phyloP scores from a whole-genome alignment of 2,888 invertebrate species.

The Spatulosminthurus flaviceps region DNA sequence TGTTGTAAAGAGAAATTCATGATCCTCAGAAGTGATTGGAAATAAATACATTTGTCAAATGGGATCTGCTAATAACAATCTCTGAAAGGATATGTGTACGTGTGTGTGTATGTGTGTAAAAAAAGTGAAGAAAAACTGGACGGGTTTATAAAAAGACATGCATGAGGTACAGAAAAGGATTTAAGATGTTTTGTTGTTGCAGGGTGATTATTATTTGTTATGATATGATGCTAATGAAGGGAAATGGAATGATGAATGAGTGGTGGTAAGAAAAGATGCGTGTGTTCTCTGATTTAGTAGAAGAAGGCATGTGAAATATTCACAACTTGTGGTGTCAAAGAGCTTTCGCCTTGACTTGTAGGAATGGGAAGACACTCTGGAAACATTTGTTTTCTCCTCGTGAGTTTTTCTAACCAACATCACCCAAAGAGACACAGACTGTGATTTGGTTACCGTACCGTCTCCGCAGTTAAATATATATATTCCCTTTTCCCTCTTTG shows the following conservation, averaged over 20 bases:
- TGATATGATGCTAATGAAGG: conserved; percentile 21
- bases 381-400: conserved; percentile 30
- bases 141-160: neutral
- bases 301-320: conserved; percentile 47
- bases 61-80: too few relatives aligned
- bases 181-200: neutral
- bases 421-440: conserved; percentile 6
- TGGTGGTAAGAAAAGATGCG: conserved; percentile 42
- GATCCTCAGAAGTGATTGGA: too few relatives aligned
- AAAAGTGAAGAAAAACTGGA: neutral
- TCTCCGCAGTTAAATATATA: conserved; percentile 9
- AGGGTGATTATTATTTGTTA: conserved; percentile 9
- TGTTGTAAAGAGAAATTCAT: too few relatives aligned
- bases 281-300: conserved; percentile 40
- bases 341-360: conserved; percentile 42
- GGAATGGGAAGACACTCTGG: conserved; percentile 34
- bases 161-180: neutral
- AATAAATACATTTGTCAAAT: too few relatives aligned
- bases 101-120: too few relatives aligned
- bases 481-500: neutral
- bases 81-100: too few relatives aligned
- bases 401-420: conserved; percentile 1
- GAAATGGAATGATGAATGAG: conserved; percentile 43
- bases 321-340: conserved; percentile 53
- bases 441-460: neutral